phyloP scores from a whole-genome alignment of 2,888 invertebrate genomes.

The Carabus problematicus region DNA sequence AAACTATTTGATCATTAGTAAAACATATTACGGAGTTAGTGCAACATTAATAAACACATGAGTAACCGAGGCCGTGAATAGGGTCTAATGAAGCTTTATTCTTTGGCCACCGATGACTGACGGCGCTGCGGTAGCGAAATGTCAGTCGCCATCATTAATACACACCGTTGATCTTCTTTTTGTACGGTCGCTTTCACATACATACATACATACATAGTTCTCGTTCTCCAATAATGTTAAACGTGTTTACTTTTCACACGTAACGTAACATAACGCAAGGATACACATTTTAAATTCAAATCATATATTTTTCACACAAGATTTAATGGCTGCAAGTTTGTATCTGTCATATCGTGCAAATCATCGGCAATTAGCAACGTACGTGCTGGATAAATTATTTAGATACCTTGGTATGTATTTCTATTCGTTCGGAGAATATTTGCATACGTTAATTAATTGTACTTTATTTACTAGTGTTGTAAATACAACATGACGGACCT shows the following conservation, averaged over 20 bases:
- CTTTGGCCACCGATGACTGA: slow-evolving; percentile 39
- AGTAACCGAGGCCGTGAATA: slow-evolving; percentile 48
- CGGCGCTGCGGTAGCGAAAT: slow-evolving; percentile 43
- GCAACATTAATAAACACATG: slow-evolving; percentile 49
- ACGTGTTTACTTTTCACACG: slow-evolving; percentile 4
- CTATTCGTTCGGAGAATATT: too few species aligned
- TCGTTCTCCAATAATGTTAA: not conserved
- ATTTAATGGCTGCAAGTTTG: slow-evolving; percentile 1
- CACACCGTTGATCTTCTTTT: slow-evolving; percentile 15
- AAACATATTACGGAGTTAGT: slow-evolving; percentile 47
- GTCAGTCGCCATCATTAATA: slow-evolving; percentile 43
- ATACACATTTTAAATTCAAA: not conserved
- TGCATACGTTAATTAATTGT: too few species aligned
- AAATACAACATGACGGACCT: too few species aligned
- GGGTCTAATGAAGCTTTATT: slow-evolving; percentile 48
- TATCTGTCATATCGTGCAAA: not conserved
- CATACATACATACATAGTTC: not conserved
- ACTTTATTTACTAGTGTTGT: too few species aligned
- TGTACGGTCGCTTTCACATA: slow-evolving; percentile 4
- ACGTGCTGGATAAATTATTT: too few species aligned
- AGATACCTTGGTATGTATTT: too few species aligned
- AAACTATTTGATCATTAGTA: slow-evolving; percentile 47
- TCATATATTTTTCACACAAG: too few species aligned
- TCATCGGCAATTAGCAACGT: too few species aligned
- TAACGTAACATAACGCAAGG: not conserved